A percentile compares a stretch with the other conserved stretches of the same genome.
Conservation (phyloP, 2,797 vertebrate species). For the Melanotaenia parkinsoni region DNA sequence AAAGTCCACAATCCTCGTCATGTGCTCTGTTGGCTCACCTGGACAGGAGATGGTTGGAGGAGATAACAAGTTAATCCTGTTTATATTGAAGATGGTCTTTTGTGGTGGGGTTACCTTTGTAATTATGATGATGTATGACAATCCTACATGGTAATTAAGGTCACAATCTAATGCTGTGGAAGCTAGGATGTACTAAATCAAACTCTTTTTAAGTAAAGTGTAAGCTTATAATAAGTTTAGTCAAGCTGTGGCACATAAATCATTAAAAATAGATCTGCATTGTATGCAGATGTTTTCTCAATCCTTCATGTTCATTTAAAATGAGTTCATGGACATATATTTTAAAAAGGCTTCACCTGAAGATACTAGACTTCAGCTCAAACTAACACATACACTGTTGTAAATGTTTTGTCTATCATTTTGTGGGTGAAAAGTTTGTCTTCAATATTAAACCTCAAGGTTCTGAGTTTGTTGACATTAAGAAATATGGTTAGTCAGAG, state of each 20-base stretch:
- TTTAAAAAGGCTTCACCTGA: slow-evolving; percentile 21
- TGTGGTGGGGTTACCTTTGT: slow-evolving; percentile 25
- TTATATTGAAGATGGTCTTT: slow-evolving; percentile 11
- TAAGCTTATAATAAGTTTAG: slow-evolving; percentile 1
- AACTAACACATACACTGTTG: slow-evolving; percentile 46
- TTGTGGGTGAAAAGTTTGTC: slow-evolving; percentile 6
- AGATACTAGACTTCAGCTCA: background rate
- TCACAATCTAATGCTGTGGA: slow-evolving; percentile 7
- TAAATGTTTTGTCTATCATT: slow-evolving; percentile 27
- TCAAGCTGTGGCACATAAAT: background rate
- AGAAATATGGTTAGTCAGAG: slow-evolving; percentile 18
- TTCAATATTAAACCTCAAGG: slow-evolving; percentile 30
- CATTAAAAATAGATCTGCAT: slow-evolving; percentile 13
- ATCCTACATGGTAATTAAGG: slow-evolving; percentile 11
- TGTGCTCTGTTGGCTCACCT: background rate
- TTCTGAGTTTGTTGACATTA: background rate
- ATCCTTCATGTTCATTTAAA: background rate
- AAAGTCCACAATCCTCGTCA: slow-evolving; percentile 4
- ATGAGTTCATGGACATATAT: background rate
- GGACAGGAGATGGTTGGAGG: slow-evolving; percentile 3
- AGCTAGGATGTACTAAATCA: background rate
- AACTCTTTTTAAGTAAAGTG: background rate
- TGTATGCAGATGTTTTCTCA: slow-evolving; percentile 12
- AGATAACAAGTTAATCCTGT: slow-evolving; percentile 31
- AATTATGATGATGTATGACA: slow-evolving; percentile 16